Evolutionary conservation across 2,113 vertebrate genomes (phyloP), one percentile per base, ranked within the genome.

Genomic region (Protobothrops mucrosquamatus): DNA sequence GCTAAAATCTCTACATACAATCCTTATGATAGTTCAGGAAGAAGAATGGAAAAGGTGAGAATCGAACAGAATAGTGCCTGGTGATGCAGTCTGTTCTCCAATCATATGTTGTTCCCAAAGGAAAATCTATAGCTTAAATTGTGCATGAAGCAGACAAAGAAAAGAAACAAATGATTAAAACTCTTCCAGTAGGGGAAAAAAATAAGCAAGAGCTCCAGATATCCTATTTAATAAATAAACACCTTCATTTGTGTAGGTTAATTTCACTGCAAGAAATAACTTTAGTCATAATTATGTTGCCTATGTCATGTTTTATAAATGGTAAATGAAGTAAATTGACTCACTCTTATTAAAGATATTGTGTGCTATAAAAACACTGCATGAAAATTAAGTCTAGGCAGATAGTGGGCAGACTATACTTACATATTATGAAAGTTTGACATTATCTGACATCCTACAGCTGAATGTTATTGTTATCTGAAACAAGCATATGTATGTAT

Each of bases 211-310:
- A 95, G 91, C 97, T 97, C 97, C 92, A 97, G 97, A 98, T 97
- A 97, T 97, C 95, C 97, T 97, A 97, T 98, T 98, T 98, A 98
- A 98, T 98, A 98, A 98, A 98, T 98, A 98, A 98, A 98, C 97
- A 98, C 98, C 97, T 98, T 98, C 97, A 97, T 98, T 98, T 98
- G 97, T 97, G 92, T 98, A 98, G 98, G 97, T 98, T 98, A 98
- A 98, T 98, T 98, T 98, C 95, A 96, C 97, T 94, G 94, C 95
- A 98, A 97, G 97, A 98, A 98, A 98, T 98, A 98, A 97, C 96
- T 97, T 98, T 98, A 97, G 96, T 97, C 98, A 98, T 98, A 98
- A 98, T 98, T 98, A 97, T 97, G 97, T 97, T 97, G 97, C 97
- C 93, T 95, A 97, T 98, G 98, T 97, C 97, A 97, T 97, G 97